Percentiles rank a stretch among this genome's conserved stretches.
Evolutionary conservation across 2,797 vertebrate genomes (phyloP).

Genomic region (Perodicticus potto): DNA sequence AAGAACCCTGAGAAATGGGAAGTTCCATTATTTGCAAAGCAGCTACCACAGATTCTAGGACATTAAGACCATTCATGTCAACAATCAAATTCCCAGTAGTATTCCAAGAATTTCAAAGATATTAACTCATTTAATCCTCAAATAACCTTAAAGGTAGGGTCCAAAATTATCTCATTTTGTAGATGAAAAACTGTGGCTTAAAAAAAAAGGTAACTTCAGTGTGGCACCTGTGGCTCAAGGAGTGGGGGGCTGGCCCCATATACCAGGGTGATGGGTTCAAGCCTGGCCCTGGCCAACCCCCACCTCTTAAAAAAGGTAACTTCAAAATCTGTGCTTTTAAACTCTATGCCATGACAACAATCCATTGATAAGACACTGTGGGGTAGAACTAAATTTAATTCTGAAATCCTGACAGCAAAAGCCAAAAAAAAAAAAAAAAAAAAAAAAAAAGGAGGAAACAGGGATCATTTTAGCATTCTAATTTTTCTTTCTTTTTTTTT

Average conservation of each 20-base stretch:
- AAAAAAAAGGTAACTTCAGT: not conserved
- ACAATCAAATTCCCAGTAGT: not conserved
- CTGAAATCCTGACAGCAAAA: not conserved
- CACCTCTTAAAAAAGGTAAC: not conserved
- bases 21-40: not conserved
- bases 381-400: not conserved
- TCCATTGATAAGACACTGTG: not conserved
- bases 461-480: not conserved
- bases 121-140: slow-evolving; percentile 24
- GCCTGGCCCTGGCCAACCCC: no score
- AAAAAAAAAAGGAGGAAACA: not conserved
- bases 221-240: no score
- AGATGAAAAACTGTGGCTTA: not conserved
- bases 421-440: not conserved
- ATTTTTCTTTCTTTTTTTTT: not conserved
- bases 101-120: not conserved
- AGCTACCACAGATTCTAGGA: not conserved
- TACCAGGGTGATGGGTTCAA: no score
- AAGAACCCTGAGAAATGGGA: not conserved
- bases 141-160: not conserved
- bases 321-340: not conserved
- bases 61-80: not conserved
- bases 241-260: no score
- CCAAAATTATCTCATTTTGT: slow-evolving; percentile 22
- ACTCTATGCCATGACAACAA: not conserved